Base-by-base conservation (phyloP, 2,113 vertebrate species). In the Zosterops lateralis region DNA sequence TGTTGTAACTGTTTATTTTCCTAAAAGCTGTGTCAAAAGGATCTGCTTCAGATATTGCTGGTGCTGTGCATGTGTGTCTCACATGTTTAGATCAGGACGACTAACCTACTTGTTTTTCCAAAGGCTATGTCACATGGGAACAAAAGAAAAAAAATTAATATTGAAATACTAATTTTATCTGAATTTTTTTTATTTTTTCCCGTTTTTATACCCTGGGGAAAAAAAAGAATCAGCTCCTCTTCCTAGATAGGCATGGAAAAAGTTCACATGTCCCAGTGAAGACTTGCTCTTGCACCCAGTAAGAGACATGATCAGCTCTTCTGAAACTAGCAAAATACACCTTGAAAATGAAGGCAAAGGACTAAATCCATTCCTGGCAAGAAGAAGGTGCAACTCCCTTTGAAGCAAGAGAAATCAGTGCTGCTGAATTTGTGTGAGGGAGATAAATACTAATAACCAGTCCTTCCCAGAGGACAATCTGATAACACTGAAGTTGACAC, bases 361-460 rank as follows among this genome's bases (percentile, higher is more conserved):
- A 91, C 87, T 93, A 88, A 73, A 90, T 48, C 47, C 60, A 71
- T 82, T 84, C 64, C 85, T 83, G 75, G 89, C 74, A 90, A 93
- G 64, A 82, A 80, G 72, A 90, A 91, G 68, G 91, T 90, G 76
- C 72, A 85, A 85, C 31, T 90, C 85, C 87, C 95, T 94, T 85
- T 74, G 93, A 91, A 83, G 84, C 75, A 82, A 77, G 64, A 89
- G 89, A 92, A 92, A 84, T 88, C 83, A 62, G 61, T 67, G 68
- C 51, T 0, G 4, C 83, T 91, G 75, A 77, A 94, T 92, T 94
- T 92, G 68, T 94, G 82, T 77, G 81, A 71, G 44, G 45, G 65
- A 97, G 83, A 94, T 95, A 95, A 97, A 94, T 90, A 95, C 85
- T 92, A 95, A 94, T 93, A 95, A 94, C 57, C 68, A 94, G 85